phyloP scores from a whole-genome alignment of 2,797 vertebrate species.

The Neosalanx taihuensis region DNA sequence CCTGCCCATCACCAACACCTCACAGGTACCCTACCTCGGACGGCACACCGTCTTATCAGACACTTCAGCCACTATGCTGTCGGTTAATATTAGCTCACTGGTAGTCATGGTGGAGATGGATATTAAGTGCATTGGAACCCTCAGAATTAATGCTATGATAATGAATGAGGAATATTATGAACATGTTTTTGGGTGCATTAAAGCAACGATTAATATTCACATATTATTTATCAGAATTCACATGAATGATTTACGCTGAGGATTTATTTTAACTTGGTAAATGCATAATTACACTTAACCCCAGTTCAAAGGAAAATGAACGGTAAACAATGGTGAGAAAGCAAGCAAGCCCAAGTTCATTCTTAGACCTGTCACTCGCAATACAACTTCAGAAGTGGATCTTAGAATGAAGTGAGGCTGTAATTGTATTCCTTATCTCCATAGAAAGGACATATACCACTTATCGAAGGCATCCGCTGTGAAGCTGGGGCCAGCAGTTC shows the following conservation, averaged over 20 bases:
- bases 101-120: neutral
- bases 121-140: too few species aligned
- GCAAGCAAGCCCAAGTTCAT: neutral
- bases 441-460: conserved; percentile 70
- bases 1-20: conserved; percentile 87
- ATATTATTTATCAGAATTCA: too few species aligned
- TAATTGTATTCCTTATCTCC: conserved; percentile 65
- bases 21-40: conserved; percentile 63
- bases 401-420: conserved; percentile 33
- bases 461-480: conserved; percentile 61
- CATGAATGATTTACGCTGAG: neutral
- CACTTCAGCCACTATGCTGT: too few species aligned
- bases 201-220: too few species aligned
- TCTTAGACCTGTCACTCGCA: conserved; percentile 61
- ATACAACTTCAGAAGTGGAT: neutral
- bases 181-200: too few species aligned
- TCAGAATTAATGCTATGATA: too few species aligned
- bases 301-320: neutral
- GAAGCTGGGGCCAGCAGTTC: conserved; percentile 64
- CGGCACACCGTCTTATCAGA: neutral
- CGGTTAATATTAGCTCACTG: neutral
- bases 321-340: neutral
- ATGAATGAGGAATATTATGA: too few species aligned
- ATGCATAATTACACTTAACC: neutral
- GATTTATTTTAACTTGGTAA: too few species aligned